Base-by-base conservation (phyloP, 2,888 invertebrate genomes). In the Lapara coniferarum region DNA sequence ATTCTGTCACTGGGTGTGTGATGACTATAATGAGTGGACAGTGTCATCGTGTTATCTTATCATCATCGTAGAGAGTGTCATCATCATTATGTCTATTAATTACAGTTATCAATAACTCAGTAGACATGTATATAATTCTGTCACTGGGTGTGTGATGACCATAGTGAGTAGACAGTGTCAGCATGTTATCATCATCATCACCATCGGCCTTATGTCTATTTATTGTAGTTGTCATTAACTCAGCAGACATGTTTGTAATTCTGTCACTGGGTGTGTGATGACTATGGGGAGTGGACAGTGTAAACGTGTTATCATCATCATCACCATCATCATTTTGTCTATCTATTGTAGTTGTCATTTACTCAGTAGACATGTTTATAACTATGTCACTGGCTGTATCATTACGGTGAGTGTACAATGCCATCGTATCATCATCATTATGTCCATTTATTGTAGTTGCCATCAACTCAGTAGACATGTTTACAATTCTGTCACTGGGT, bases 321-420 rank as follows among this genome's bases (percentile, higher is more conserved):
- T n/a, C n/a, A n/a, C n/a, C 69, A n/a, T n/a, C n/a, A n/a, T n/a
- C n/a, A n/a, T n/a, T n/a, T n/a, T n/a, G n/a, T 46, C 13, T 68
- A 25, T 52, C 57, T 63, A 30, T 16, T 51, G 66, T 30, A 66
- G 66, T 58, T 66, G 44, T 59, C 70, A 63, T 37, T 13, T 1
- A 2, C 66, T 66, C 71, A 75, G 72, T 70, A 70, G 73, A 73
- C 72, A 75, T 73, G 73, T 75, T 52, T 66, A 0, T 14, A n/a
- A 70, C 69, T n/a, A n/a, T 75, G 74, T 75, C 75, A 76, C 74
- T 75, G 75, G 76, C 70, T 74, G 56, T 71, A 58, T 55, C 12
- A 19, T 51, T 66, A 25, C 25, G 25, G 16, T 10, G 7, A 63
- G n/a, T 63, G 46, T 49, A 6, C 7, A 66, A 10, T 19, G 10